phyloP scores from a whole-genome alignment of 2,888 invertebrate species.

The Lamellibrachia satsuma region DNA sequence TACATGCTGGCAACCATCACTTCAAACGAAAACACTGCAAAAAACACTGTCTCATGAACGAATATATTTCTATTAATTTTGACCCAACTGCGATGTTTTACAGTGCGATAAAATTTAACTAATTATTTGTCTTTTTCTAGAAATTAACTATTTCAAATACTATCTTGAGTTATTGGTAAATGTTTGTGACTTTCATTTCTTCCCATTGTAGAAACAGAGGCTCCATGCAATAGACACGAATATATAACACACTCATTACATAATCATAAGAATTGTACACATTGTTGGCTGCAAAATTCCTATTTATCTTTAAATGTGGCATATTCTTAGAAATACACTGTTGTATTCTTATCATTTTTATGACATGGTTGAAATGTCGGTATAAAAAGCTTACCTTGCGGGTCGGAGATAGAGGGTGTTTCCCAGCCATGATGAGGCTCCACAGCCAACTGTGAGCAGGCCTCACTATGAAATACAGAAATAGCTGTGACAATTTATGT shows the following conservation, averaged over 20 bases:
- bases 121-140: no score
- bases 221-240: no score
- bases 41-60: neutral
- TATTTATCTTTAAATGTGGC: no score
- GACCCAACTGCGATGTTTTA: no score
- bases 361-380: neutral
- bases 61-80: neutral
- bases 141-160: no score
- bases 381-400: neutral
- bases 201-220: no score
- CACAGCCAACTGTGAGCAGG: neutral
- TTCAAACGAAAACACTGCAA: slow-evolving; percentile 11
- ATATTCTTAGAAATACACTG: neutral
- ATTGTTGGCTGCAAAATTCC: no score
- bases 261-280: no score
- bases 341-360: neutral
- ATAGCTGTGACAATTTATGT: neutral
- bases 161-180: no score
- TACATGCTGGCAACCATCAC: neutral
- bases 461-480: neutral
- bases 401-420: neutral
- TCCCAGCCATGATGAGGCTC: neutral
- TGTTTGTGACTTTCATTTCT: no score
- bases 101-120: no score
- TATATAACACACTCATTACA: no score